These are phyloP conservation scores for Platycheirus rosarum DNA, from an alignment of 2,888 invertebrate genomes.

Conservation along the genomic window DNA sequence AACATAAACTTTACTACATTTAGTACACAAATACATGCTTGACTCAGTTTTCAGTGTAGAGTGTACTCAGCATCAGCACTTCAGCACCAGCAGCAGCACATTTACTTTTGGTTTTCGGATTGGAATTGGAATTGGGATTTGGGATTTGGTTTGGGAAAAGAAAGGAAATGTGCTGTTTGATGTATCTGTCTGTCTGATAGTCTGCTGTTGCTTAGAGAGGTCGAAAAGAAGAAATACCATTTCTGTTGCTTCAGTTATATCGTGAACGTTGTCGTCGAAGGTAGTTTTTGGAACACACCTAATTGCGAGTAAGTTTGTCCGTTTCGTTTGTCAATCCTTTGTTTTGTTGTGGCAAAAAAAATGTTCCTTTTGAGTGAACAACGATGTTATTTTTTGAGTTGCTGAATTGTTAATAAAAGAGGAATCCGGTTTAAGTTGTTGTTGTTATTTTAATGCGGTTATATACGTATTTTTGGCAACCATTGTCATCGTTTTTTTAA, in stretches of 20 bases:
- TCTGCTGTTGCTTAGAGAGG: neutral
- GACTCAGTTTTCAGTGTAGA: too few species aligned
- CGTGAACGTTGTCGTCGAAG: constrained; percentile 38
- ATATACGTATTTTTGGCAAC: too few species aligned
- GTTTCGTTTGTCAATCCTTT: constrained; percentile 21
- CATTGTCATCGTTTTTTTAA: neutral
- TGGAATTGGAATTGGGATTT: too few species aligned
- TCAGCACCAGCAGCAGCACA: too few species aligned
- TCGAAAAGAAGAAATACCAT: constrained; percentile 15
- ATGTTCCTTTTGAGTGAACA: constrained; percentile 13
- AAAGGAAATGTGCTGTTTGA: too few species aligned
- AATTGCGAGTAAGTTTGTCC: constrained; percentile 42
- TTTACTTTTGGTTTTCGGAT: too few species aligned
- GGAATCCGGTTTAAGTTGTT: constrained; percentile 22
- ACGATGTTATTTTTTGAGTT: constrained; percentile 32
- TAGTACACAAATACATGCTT: too few species aligned
- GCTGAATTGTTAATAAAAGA: constrained; percentile 9
- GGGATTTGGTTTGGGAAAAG: too few species aligned
- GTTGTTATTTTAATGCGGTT: neutral
- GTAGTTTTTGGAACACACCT: neutral
- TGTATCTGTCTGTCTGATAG: neutral
- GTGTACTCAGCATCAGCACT: too few species aligned
- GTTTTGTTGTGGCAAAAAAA: constrained; percentile 14
- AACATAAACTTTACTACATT: too few species aligned
- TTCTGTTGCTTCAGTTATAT: constrained; percentile 39